phyloP scores from a whole-genome alignment of 1,140 invertebrate genomes.

The Belonocnema kinseyi region DNA sequence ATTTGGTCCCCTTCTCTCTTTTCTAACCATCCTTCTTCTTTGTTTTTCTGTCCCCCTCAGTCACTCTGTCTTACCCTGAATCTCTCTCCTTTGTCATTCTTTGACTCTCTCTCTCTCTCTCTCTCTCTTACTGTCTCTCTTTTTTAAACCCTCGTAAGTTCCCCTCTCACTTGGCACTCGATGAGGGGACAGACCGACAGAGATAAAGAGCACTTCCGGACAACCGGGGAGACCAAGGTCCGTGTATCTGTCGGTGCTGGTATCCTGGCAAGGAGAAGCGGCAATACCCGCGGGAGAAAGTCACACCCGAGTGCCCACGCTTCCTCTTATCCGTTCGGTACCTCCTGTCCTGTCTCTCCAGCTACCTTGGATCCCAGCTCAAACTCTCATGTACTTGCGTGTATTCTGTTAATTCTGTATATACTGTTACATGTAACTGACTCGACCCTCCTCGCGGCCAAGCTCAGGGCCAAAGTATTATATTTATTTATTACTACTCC shows the following conservation, averaged over 20 bases:
- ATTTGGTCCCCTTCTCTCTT: constrained; percentile 11
- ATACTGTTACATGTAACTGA: not conserved
- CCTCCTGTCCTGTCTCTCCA: constrained; percentile 47
- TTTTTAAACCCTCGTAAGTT: constrained; percentile 45
- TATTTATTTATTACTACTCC: constrained; percentile 22
- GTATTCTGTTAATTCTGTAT: not conserved
- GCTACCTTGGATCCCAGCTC: constrained; percentile 50
- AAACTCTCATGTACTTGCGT: constrained; percentile 38
- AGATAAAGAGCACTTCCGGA: constrained; percentile 76
- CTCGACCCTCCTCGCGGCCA: constrained; percentile 37
- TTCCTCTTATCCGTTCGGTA: constrained; percentile 72
- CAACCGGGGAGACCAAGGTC: constrained; percentile 65
- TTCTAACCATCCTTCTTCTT: constrained; percentile 41
- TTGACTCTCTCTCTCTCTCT: constrained; percentile 43
- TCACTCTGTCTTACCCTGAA: constrained; percentile 35
- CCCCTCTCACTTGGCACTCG: constrained; percentile 46
- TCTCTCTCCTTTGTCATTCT: constrained; percentile 44
- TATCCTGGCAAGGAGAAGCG: constrained; percentile 57
- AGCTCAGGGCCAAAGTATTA: not conserved
- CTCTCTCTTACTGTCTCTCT: constrained; percentile 40
- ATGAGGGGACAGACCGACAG: constrained; percentile 73
- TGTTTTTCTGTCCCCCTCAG: constrained; percentile 40
- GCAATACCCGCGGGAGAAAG: constrained; percentile 71
- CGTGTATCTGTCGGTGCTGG: constrained; percentile 56
- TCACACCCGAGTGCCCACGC: constrained; percentile 74